A percentile compares a stretch with the other conserved stretches of the same genome.
Conservation (phyloP, 2,888 invertebrate genomes). For the Agrypnus murinus region DNA sequence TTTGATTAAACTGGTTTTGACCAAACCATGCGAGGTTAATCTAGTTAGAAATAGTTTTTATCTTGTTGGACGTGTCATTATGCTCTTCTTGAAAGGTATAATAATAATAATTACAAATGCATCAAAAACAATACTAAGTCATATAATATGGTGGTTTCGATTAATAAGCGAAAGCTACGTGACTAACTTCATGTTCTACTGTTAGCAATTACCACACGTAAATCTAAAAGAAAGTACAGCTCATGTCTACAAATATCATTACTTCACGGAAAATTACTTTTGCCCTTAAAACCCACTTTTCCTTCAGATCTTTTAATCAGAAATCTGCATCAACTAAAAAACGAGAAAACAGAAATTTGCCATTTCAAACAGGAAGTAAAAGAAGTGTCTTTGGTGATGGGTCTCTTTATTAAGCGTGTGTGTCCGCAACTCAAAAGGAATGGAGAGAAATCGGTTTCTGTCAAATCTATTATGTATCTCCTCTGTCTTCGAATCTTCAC, state of each 20-base stretch:
- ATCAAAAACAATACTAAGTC: too few species aligned
- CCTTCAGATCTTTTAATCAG: neutral
- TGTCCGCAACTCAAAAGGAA: slow-evolving; percentile 13
- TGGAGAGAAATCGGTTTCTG: slow-evolving; percentile 20
- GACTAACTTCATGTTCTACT: neutral
- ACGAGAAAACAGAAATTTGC: too few species aligned
- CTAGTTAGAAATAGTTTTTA: too few species aligned
- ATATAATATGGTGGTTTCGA: neutral
- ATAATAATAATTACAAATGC: too few species aligned
- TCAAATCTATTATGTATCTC: slow-evolving; percentile 16
- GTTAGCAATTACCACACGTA: neutral
- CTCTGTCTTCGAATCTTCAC: slow-evolving; percentile 11
- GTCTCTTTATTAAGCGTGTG: too few species aligned
- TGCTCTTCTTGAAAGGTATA: too few species aligned
- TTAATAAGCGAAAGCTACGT: slow-evolving; percentile 11
- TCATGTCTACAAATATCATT: neutral
- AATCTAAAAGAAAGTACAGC: too few species aligned
- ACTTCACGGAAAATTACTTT: neutral
- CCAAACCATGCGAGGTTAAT: neutral
- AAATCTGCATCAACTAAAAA: too few species aligned
- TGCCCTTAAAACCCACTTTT: neutral
- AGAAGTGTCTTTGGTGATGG: too few species aligned
- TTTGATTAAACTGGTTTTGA: neutral
- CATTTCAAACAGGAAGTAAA: too few species aligned
- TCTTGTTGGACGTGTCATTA: too few species aligned